Conservation (phyloP, 1,140 invertebrate species). For the Philotrypesis tridentata region DNA sequence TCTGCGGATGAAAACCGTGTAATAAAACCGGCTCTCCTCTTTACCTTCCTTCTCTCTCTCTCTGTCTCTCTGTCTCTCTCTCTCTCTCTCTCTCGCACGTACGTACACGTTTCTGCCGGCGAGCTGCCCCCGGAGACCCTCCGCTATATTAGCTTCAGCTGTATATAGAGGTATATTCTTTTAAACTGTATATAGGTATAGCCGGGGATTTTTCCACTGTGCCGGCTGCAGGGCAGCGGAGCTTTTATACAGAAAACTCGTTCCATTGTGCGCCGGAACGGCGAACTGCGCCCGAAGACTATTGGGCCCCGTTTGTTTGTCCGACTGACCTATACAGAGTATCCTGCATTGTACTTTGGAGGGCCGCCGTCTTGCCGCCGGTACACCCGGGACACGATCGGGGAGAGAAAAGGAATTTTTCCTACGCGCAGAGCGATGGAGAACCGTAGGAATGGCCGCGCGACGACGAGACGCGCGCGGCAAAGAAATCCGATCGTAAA, state of each 20-base stretch:
- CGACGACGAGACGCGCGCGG: too few species aligned
- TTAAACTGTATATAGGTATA: neutral
- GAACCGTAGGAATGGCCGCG: constrained; percentile 34
- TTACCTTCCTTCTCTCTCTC: neutral
- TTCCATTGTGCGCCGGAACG: neutral
- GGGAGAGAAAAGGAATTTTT: neutral
- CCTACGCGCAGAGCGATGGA: neutral
- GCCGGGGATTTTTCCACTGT: neutral
- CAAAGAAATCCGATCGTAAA: too few species aligned
- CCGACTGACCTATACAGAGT: constrained; percentile 17
- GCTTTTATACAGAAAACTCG: neutral
- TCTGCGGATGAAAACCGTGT: constrained; percentile 66
- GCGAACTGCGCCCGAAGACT: neutral
- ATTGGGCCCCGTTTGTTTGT: neutral
- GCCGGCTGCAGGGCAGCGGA: too few species aligned
- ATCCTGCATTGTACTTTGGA: neutral
- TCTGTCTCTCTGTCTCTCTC: neutral
- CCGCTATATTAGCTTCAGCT: too few species aligned
- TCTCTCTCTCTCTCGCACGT: neutral
- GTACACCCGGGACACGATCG: too few species aligned
- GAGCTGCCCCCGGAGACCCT: neutral
- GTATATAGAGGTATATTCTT: neutral
- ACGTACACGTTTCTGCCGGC: neutral
- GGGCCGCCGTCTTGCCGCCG: too few species aligned
- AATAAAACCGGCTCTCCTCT: constrained; percentile 58